Evolutionary conservation across 37 sponge, comb jelly and placozoan species (phyloP), one percentile per base, ranked within the genome.

Genomic region (Amphimedon queenslandica): DNA sequence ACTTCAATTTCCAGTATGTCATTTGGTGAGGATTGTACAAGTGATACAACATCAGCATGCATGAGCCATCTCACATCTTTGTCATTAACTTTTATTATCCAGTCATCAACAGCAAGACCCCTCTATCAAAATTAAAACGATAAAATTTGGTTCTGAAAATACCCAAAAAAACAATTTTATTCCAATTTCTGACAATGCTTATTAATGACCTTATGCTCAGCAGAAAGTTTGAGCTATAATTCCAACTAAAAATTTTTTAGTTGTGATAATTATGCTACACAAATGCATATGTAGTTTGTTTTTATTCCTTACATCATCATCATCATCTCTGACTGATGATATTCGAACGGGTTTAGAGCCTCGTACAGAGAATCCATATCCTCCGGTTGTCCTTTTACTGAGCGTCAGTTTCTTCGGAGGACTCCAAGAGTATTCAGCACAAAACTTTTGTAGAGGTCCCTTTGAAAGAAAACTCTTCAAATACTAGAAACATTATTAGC

Each of bases 391-490:
- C 35, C 73, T 60, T 20, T 28, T 63, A 25, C 24, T 6, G 30
- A 87, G 31, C 23, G 55, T 51, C 18, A 87, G 58, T 21, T 31
- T 70, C n/a, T 81, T 69, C 8, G 87, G 87, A 18, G 65, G 41
- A 11, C 71, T 25, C 87, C 87, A 87, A 1, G 33, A 40, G 21
- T 80, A 63, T 25, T 75, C 87, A 55, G 68, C 87, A 35, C 72
- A 76, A 42, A 87, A 87, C 4, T 32, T 24, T 23, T 76, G 71
- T 27, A 87, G 73, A 16, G 87, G 87, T 38, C 87, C 87, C 80
- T 80, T 56, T 3, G 18, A 51, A 2, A 51, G 43, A 0, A 4
- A 70, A 61, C 40, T 29, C 33, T 24, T 6, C 2, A 42, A n/a
- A 4, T 6, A 24, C 40, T 4, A 32, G 20, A 6, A 28, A n/a